Conservation (phyloP, 2,113 vertebrate genomes). For the Dipodomys spectabilis region DNA sequence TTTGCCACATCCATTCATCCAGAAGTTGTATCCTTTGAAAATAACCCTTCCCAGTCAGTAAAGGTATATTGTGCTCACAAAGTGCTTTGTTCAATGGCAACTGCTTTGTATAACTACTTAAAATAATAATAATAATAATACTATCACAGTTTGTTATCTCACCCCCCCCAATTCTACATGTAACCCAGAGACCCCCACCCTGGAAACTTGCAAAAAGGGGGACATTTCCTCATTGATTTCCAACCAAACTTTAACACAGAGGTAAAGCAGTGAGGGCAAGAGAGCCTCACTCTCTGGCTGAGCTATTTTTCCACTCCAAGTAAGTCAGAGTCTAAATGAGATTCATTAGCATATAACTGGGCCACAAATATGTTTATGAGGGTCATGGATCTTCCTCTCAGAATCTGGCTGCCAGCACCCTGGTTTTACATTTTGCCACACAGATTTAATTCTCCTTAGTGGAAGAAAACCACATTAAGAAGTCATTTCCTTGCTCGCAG, state of each 20-base stretch:
- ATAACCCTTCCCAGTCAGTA: background rate
- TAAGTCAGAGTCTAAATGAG: conserved; percentile 75
- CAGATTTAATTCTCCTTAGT: conserved; percentile 84
- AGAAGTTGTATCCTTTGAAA: background rate
- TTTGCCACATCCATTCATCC: rapidly evolving
- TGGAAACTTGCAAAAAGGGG: background rate
- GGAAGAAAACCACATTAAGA: conserved; percentile 84
- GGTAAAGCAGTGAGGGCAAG: background rate
- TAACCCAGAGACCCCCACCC: background rate
- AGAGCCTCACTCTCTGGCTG: conserved; percentile 39
- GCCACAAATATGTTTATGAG: conserved; percentile 81
- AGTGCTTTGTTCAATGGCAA: too few relatives aligned
- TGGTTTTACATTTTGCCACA: conserved; percentile 82
- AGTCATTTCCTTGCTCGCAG: conserved; percentile 83
- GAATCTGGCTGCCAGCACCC: conserved; percentile 82
- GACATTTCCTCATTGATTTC: conserved; percentile 56
- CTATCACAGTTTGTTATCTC: background rate
- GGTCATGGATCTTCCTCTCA: conserved; percentile 78
- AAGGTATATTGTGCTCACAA: too few relatives aligned
- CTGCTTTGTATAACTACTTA: too few relatives aligned
- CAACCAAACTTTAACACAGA: conserved; percentile 23
- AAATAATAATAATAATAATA: background rate
- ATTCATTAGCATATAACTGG: conserved; percentile 80
- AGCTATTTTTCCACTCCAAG: conserved; percentile 26
- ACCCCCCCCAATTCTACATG: background rate